Evolutionary conservation across 2,888 invertebrate genomes (phyloP), one percentile per base, ranked within the genome.

Genomic region (Ceratothoa steindachneri): DNA sequence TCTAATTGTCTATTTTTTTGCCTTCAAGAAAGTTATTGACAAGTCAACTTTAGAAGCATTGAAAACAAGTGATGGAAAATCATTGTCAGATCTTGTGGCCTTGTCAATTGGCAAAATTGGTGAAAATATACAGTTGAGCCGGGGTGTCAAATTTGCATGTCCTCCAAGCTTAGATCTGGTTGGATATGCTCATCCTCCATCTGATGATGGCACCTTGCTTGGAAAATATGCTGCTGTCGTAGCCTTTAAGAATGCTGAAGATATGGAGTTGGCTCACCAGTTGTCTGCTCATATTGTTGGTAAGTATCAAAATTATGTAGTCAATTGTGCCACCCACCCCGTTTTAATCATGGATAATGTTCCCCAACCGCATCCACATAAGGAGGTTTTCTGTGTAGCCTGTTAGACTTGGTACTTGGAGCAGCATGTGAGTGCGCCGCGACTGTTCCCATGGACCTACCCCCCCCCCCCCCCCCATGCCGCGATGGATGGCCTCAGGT

Each of bases 81-180:
- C 41, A 15, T 41, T 97, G 15, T 89, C 89, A 0, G 95, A 97
- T 85, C 88, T 91, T 81, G 85, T 94, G 71, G 96, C 95, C 0
- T 84, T 95, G 74, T 88, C 91, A 71, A 94, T 97, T 81, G 96
- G 96, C 2, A 88, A 88, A 71, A 88, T 97, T 3, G 96, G 97
- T 0, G 97, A 97, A 85, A 97, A 97, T 85, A 92, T 97, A 55
- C 86, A 66, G 30, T 75, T 82, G 19, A 77, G 80, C 0, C 85
- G 86, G 65, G 84, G 86, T 64, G 87, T 86, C 68, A 81, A 88
- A 24, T 24, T 60, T 7, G 12, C 24, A 60, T 22, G 60, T 7
- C 60, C 60, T 60, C 60, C 60, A 24, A 24, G 27, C 22, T 24
- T 60, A 15, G 22, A 60, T n/a, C 24, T 60, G 27, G 22, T n/a